Base-by-base conservation (phyloP, 2,113 vertebrate species). In the Lutjanus erythropterus region DNA sequence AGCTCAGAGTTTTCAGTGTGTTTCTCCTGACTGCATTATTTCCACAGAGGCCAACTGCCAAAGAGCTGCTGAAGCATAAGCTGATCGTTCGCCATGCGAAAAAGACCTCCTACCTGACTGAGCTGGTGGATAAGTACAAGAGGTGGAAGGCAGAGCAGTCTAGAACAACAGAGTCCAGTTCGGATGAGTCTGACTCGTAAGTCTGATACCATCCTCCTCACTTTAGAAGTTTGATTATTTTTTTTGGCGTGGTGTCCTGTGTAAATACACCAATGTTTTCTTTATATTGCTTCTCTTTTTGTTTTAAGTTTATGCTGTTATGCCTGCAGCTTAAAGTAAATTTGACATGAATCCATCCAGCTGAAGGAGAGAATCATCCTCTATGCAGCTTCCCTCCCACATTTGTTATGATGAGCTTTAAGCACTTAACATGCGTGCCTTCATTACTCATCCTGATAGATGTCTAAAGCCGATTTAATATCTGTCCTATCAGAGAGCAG, bases 21-120 rank as follows among this genome's bases (percentile, higher is more conserved):
- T 18, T 56, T 44, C 9, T 25, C 49, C 68, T 3, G 39, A 62
- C 42, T 18, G 18, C 27, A 1, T 23, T 23, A 11, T 52, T 46
- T 76, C 60, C 75, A 60, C 88, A 99, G 97, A 98, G 98, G 93
- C 98, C 98, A 35, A 97, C 97, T 1, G 98, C 98, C 86, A 99
- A 97, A 94, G 98, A 99, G 89, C 94, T 99, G 80, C 81, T 99
- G 92, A 99, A 99, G 94, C 98, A 99, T 94, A 99, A 98, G 89
- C 96, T 99, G 66, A 99, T 99, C 31, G 91, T 99, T 18, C 96
- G 98, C 46, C 96, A 98, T 0, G 96, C 97, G 6, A 99, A 99
- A 93, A 99, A 99, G 86, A 99, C 97, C 0, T 99, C 98, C 19
- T 99, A 99, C 91, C 80, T 99, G 94, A 97, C 97, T 0, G 98